phyloP scores from a whole-genome alignment of 2,888 invertebrate species.

The Oligia fasciuncula region DNA sequence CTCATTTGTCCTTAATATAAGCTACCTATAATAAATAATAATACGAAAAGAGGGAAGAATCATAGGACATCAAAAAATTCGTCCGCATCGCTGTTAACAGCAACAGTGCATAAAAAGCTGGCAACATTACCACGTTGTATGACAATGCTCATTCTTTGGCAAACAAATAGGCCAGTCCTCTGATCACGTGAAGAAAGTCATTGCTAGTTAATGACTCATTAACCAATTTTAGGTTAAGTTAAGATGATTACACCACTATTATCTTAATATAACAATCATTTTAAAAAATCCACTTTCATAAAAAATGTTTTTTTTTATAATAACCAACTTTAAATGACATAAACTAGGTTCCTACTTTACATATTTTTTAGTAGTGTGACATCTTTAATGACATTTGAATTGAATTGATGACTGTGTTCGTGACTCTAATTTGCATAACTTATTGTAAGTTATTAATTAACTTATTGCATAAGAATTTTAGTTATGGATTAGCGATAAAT shows the following conservation, averaged over 20 bases:
- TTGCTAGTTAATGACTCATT: background rate
- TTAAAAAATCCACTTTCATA: background rate
- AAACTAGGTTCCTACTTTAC: background rate
- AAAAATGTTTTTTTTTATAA: background rate
- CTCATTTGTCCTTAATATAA: too few species aligned
- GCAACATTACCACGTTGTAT: background rate
- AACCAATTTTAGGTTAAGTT: background rate
- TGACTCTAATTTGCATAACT: background rate
- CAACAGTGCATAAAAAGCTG: background rate
- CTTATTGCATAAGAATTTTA: conserved; percentile 2
- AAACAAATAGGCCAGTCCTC: background rate
- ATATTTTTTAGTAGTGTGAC: background rate
- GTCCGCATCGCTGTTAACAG: background rate
- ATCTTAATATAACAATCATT: background rate
- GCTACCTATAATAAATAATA: too few species aligned
- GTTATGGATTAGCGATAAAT: too few species aligned
- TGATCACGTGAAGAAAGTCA: background rate
- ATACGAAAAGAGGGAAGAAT: too few species aligned
- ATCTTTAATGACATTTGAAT: background rate
- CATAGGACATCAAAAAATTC: background rate
- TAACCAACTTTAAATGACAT: background rate
- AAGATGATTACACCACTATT: too few species aligned
- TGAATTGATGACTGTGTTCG: background rate
- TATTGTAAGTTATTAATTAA: background rate
- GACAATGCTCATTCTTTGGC: too few species aligned